Evolutionary conservation across 64 coral and sea anemone genomes (phyloP), one percentile per base, ranked within the genome.

Genomic region (Pocillopora verrucosa): DNA sequence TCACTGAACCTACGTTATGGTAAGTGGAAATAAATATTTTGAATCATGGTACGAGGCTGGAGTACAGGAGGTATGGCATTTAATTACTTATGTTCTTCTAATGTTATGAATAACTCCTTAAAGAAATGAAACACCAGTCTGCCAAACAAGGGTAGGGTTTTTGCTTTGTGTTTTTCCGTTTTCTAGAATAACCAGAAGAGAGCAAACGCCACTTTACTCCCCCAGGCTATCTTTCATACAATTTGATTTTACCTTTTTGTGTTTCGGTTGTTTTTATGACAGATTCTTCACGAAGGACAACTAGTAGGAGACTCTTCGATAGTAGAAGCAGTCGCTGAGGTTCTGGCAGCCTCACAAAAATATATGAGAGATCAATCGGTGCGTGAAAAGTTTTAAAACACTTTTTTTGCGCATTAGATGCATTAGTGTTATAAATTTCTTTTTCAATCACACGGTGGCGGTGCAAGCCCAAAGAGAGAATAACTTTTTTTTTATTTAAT

Each of bases 301-400:
- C 75, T 96, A 88, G 76, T 72, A 67, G 95, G 89, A 70, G 63
- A 84, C 51, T 26, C 84, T 1, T 73, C 1, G 1, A 64, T 72
- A 25, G 92, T 93, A 24, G 61, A 88, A 82, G 89, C 89, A 34
- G 68, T 98, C 5, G 79, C 95, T 22, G 68, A 75, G 16, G 89
- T 98, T 30, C 74, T 98, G 35, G 89, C 92, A 16, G 92, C 89
- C 11, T 90, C 92, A 20, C 95, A 98, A 72, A 77, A 79, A 64
- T 92, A 92, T 67, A 98, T 98, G 95, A 87, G 95, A 60, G 59
- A 94, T 38, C 89, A 98, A 72, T 87, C 88, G 95, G 95, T 98
- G n/a, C n/a, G 59, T 10, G 36, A 45, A 45, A 45, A 45, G 75
- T 45, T 76, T 34, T 45, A 16, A n/a, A 76, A 16, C 34, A 35